Conservation (phyloP, 2,113 vertebrate genomes). For the Festucalex cinctus region DNA sequence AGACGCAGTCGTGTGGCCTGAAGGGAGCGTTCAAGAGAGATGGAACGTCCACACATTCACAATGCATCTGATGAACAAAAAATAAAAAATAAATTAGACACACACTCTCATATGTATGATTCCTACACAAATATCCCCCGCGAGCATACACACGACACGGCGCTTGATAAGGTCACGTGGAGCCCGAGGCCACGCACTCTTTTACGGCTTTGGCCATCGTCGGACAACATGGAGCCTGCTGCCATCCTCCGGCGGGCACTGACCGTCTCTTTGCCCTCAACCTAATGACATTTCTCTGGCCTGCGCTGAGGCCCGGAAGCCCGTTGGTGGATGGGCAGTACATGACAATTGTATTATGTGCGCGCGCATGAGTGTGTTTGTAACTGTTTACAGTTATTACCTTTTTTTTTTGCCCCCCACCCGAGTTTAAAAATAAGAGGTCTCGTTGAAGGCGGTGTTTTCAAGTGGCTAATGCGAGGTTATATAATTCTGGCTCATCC, state of each 20-base stretch:
- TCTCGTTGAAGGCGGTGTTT: not conserved
- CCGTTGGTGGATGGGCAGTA: not conserved
- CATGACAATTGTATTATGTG: not conserved
- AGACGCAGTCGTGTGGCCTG: not conserved
- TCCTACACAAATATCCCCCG: not conserved
- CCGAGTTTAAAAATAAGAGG: not conserved
- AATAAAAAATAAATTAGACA: not conserved
- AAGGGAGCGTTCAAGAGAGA: not conserved
- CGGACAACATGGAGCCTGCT: slow-evolving; percentile 37
- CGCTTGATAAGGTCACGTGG: slow-evolving; percentile 44
- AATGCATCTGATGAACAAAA: not conserved
- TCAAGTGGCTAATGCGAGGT: not conserved
- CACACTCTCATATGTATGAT: not conserved
- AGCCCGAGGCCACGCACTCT: slow-evolving; percentile 22
- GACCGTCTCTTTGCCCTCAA: slow-evolving; percentile 31
- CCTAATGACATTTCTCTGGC: slow-evolving; percentile 44
- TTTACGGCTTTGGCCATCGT: slow-evolving; percentile 52
- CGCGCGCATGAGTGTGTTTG: not conserved
- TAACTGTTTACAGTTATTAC: not conserved
- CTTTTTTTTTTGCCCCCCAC: not conserved
- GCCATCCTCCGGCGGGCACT: slow-evolving; percentile 2
- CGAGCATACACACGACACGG: slow-evolving; percentile 14
- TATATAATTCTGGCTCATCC: not conserved
- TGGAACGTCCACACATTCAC: not conserved
- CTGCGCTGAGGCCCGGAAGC: not conserved